Base-by-base conservation (phyloP, 1,140 invertebrate species). In the Hypsibius dujardini region DNA sequence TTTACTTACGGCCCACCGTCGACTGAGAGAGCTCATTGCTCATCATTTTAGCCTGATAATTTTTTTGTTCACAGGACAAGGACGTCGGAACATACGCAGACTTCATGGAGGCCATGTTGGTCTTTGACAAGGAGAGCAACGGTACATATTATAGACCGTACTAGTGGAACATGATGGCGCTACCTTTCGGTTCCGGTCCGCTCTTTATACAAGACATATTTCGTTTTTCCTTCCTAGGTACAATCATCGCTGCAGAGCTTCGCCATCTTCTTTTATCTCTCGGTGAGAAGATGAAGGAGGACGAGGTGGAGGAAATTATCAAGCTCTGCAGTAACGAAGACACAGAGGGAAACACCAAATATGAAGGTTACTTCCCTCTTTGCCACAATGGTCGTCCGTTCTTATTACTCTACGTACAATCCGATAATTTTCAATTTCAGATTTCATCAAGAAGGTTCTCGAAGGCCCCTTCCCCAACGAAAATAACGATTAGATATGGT, bases 71-170 rank as follows among this genome's bases (percentile, higher is more conserved):
- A 28, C 28, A 28, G 28, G 91, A 95, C 81, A 97, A 97, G 84
- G 95, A 98, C 78, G 88, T 90, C 77, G 95, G 95, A 74, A 88
- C 89, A 78, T 96, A 90, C 80, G 95, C 97, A 79, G 95, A 98
- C 83, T 98, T 98, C 86, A 85, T 96, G 78, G 95, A 99, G 84
- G 96, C 93, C 93, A 85, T 99, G 82, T 98, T 98, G 82, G 86
- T 97, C 77, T 98, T 97, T 85, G 95, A 98, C 86, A 95, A 98
- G 83, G 85, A 86, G 79, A 95, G 97, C 80, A 92, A 98, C 77
- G 95, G 28, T 28, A 28, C 28, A 28, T 28, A 28, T 28, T 28
- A 28, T 28, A 28, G 28, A 28, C 28, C 28, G 28, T 28, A 28
- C 28, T 28, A 28, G 28, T 28, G 28, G 28, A 28, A 28, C 28